Conservation (phyloP, 2,113 vertebrate species). For the Pyxicephalus adspersus region DNA sequence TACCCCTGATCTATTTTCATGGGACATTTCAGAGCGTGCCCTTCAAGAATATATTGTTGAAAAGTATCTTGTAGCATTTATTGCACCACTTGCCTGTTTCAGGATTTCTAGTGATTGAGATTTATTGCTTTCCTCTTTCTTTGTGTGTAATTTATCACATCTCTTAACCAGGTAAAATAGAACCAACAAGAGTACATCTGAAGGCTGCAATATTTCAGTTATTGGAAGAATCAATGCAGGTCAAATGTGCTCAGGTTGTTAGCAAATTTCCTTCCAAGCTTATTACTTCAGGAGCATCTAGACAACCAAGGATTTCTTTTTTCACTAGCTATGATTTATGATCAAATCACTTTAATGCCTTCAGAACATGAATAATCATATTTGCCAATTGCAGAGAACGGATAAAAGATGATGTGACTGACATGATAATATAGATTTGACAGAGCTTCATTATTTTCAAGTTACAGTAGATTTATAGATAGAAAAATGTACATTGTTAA, state of each 20-base stretch:
- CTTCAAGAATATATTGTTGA: constrained; percentile 50
- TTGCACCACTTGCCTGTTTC: constrained; percentile 46
- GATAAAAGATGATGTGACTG: constrained; percentile 28
- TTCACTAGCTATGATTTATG: constrained; percentile 40
- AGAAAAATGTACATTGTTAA: background rate
- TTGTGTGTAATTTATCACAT: constrained; percentile 55
- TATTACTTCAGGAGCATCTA: constrained; percentile 47
- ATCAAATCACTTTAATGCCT: constrained; percentile 43
- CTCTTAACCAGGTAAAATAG: constrained; percentile 55
- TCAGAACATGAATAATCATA: constrained; percentile 50
- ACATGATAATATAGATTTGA: constrained; percentile 21
- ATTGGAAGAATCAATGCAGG: constrained; percentile 55
- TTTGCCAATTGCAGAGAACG: constrained; percentile 27
- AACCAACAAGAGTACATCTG: constrained; percentile 55
- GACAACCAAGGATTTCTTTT: constrained; percentile 34
- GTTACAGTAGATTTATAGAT: constrained; percentile 2
- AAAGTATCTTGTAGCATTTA: constrained; percentile 51
- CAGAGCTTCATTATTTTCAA: constrained; percentile 13
- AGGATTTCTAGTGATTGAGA: constrained; percentile 51
- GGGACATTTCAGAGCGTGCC: constrained; percentile 38
- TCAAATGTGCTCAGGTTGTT: constrained; percentile 55
- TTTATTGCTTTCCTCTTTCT: constrained; percentile 48
- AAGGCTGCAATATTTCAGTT: constrained; percentile 57
- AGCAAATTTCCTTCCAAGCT: constrained; percentile 46
- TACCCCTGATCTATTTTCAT: constrained; percentile 23